These are phyloP conservation scores for Passer domesticus DNA, from an alignment of 2,113 vertebrate species.

Conservation along the genomic window DNA sequence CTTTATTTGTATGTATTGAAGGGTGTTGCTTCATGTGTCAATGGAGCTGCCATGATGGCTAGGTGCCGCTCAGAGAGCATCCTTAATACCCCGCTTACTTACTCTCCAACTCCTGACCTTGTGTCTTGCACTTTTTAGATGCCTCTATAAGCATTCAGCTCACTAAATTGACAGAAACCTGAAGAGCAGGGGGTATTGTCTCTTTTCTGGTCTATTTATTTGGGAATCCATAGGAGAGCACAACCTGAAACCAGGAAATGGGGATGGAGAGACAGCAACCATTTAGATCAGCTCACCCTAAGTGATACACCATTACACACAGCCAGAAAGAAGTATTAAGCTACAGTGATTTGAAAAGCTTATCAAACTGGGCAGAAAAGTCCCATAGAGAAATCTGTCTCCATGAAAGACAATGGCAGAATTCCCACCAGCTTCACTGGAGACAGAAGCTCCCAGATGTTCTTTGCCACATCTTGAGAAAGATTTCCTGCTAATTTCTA, in stretches of 20 bases:
- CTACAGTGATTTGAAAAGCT: not conserved
- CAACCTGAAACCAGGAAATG: not conserved
- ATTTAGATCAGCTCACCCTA: not conserved
- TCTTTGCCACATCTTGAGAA: not conserved
- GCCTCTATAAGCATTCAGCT: not conserved
- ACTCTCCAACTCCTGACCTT: not conserved
- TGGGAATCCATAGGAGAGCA: not conserved
- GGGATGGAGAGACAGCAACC: not conserved
- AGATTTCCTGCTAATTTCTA: not conserved
- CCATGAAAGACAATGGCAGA: not conserved
- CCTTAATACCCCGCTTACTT: not conserved
- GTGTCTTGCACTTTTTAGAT: not conserved
- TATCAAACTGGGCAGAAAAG: not conserved
- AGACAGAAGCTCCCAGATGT: not conserved
- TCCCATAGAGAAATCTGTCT: not conserved
- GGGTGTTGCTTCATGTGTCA: not conserved
- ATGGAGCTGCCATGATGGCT: not conserved
- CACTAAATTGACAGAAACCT: not conserved
- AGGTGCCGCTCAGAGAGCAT: not conserved
- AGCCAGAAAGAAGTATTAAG: not conserved
- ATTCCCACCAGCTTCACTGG: not conserved
- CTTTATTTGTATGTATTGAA: not conserved
- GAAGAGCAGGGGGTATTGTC: fast-evolving
- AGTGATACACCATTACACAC: not conserved
- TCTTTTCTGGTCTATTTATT: not conserved